A percentile compares a stretch with the other conserved stretches of the same genome.
These are phyloP conservation scores for Drosophila sp. DNA, from an alignment of 1,140 invertebrate species.

Conservation along the genomic window DNA sequence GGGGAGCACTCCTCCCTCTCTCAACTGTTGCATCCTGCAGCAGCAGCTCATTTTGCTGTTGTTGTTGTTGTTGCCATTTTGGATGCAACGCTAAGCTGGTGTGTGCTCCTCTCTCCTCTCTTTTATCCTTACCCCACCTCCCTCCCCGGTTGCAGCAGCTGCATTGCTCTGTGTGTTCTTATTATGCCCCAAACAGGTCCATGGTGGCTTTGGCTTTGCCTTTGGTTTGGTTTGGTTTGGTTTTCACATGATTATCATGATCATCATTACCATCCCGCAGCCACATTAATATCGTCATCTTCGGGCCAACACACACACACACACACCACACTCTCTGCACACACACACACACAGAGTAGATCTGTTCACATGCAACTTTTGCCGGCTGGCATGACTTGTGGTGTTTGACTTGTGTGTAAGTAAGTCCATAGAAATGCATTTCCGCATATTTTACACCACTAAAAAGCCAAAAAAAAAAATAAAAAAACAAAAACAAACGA, in stretches of 20 bases:
- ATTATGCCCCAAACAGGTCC: slow-evolving; percentile 78
- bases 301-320: slow-evolving; percentile 63
- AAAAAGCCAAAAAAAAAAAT: slow-evolving; percentile 72
- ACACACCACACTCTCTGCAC: slow-evolving; percentile 21
- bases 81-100: slow-evolving; percentile 64
- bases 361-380: slow-evolving; percentile 74
- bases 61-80: slow-evolving; percentile 51
- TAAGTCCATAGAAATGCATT: slow-evolving; percentile 82
- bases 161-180: slow-evolving; percentile 74
- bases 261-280: slow-evolving; percentile 77
- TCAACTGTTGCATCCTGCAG: slow-evolving; percentile 67
- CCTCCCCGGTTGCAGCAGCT: slow-evolving; percentile 45
- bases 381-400: slow-evolving; percentile 78
- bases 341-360: slow-evolving; percentile 30
- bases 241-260: slow-evolving; percentile 81
- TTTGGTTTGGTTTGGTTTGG: slow-evolving; percentile 70
- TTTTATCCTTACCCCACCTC: slow-evolving; percentile 24
- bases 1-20: slow-evolving; percentile 10
- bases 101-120: slow-evolving; percentile 27
- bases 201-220: slow-evolving; percentile 45
- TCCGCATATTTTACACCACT: slow-evolving; percentile 81
- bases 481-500: slow-evolving; percentile 28
- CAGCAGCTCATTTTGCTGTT: slow-evolving; percentile 43
- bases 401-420: slow-evolving; percentile 73
- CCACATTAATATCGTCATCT: slow-evolving; percentile 81